These are phyloP conservation scores for Camarhynchus parvulus DNA, from an alignment of 2,113 vertebrate species.

Conservation along the genomic window DNA sequence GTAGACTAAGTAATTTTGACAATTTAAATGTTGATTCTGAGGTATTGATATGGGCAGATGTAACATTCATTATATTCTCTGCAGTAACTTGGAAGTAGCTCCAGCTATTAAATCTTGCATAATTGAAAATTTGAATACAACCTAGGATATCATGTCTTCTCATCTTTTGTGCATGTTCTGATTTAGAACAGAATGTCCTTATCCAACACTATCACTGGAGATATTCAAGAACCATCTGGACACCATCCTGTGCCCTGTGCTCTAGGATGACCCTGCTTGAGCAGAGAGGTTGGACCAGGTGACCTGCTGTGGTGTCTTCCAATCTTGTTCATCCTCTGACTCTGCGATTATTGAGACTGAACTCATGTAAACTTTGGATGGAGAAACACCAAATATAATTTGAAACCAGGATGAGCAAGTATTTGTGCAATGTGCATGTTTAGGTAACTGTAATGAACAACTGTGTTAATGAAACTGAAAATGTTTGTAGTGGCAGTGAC, in stretches of 20 bases:
- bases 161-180: neutral
- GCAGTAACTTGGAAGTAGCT: neutral
- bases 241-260: neutral
- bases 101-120: neutral
- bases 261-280: neutral
- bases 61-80: neutral
- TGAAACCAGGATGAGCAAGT: neutral
- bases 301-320: neutral
- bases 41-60: neutral
- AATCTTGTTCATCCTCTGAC: neutral
- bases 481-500: neutral
- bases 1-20: constrained; percentile 30
- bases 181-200: neutral
- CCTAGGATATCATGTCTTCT: neutral
- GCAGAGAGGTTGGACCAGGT: neutral
- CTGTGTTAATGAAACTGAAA: neutral
- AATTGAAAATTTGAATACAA: neutral
- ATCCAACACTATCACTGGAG: neutral
- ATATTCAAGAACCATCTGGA: neutral
- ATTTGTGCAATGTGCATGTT: neutral
- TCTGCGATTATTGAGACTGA: neutral
- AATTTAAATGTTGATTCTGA: constrained; percentile 30
- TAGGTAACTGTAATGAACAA: neutral
- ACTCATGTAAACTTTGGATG: neutral
- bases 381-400: neutral